Base-by-base conservation (phyloP, 92 coral and sea anemone genomes). In the Epizoanthus stellaris region DNA sequence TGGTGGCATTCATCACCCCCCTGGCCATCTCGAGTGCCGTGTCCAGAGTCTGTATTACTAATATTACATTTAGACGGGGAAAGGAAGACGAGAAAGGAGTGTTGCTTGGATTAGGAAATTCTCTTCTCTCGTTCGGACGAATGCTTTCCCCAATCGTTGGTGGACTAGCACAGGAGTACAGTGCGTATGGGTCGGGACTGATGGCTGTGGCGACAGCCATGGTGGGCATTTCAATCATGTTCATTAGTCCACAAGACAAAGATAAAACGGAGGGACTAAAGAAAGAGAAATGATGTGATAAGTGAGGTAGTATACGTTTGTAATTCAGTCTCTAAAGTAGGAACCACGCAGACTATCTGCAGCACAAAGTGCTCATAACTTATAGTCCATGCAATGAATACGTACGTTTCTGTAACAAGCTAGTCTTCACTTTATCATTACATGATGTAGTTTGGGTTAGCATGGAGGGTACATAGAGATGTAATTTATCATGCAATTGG, bases 111-210 rank as follows among this genome's bases (percentile, higher is more conserved):
- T 87, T 97, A 19, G 97, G 98, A 7, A 92, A 91, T 85, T 97
- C 99, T 0, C 52, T 94, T 72, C 87, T 92, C 16, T 93, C 99
- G 23, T 85, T 95, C 68, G 98, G 98, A 47, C 89, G 99, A 65
- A 97, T 97, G 99, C 75, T 97, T 73, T 97, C 99, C 12, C 99
- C 99, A 53, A 87, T 94, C 45, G 39, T 97, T 63, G 99, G 94
- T 13, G 99, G 99, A 38, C 38, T 97, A 39, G 93, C 93, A 4
- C 95, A 89, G 77, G 99, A 95, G 83, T 68, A 75, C 53, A 94
- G 95, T 80, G 85, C 88, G 1, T 88, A 91, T 73, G 99, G 93
- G 60, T 98, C 99, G 5, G 98, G 98, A 38, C 38, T 86, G 68
- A 38, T 93, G 54, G 85, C 96, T 14, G 92, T 89, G 4, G 62